A percentile compares a stretch with the other conserved stretches of the same genome.
These are phyloP conservation scores for Agapornis roseicollis DNA, from an alignment of 2,113 vertebrate species.

Conservation along the genomic window DNA sequence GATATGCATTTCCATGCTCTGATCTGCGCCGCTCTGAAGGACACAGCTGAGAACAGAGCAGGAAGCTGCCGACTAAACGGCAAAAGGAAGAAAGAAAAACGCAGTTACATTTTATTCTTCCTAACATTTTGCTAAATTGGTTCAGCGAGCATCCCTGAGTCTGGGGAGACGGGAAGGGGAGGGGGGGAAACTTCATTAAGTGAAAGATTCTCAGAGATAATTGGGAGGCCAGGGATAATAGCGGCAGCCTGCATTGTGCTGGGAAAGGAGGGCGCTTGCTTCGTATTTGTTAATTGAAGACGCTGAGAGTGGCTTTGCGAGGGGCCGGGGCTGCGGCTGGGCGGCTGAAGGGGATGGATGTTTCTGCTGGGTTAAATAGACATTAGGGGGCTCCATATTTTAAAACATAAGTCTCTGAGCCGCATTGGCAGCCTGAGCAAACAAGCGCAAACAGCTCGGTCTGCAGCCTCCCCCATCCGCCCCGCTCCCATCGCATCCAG, in stretches of 20 bases:
- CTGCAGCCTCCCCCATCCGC: background rate
- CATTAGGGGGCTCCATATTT: slow-evolving; percentile 66
- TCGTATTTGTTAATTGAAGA: slow-evolving; percentile 36
- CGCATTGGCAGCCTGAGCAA: background rate
- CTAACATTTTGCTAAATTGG: slow-evolving; percentile 54
- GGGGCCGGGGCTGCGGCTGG: background rate
- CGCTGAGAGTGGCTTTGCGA: background rate
- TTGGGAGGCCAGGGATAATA: slow-evolving; percentile 63
- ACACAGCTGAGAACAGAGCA: slow-evolving; percentile 72
- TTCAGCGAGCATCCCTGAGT: slow-evolving; percentile 43
- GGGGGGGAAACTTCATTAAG: slow-evolving; percentile 65
- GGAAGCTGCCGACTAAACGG: slow-evolving; percentile 65
- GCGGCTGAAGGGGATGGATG: background rate
- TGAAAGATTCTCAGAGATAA: slow-evolving; percentile 53
- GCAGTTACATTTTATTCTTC: slow-evolving; percentile 39
- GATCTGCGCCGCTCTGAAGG: slow-evolving; percentile 66
- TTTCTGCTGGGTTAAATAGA: slow-evolving; percentile 52
- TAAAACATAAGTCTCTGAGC: slow-evolving; percentile 18
- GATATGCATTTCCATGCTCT: slow-evolving; percentile 74
- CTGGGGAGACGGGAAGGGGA: slow-evolving; percentile 10
- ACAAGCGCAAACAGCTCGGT: fast-evolving
- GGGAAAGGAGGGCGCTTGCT: slow-evolving; percentile 35
- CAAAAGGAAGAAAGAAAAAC: slow-evolving; percentile 42
- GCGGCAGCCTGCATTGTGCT: slow-evolving; percentile 35
- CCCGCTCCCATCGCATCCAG: fast-evolving